Evolutionary conservation across 2,797 vertebrate species (phyloP).

Genomic region (Manis crassicaudata): DNA sequence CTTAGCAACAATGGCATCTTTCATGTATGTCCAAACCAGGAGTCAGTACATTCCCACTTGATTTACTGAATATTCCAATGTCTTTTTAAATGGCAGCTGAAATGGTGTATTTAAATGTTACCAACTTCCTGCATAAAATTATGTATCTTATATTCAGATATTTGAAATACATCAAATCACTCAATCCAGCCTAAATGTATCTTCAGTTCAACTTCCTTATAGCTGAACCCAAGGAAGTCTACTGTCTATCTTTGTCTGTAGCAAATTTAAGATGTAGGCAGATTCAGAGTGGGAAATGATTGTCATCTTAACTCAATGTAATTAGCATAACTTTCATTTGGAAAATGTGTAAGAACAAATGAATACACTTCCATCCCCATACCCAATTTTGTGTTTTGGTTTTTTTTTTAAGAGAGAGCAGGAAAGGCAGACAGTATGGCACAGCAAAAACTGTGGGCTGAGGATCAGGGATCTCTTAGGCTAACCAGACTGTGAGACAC

Average conservation of each 20-base stretch:
- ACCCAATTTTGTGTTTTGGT: not conserved
- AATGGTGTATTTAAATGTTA: not conserved
- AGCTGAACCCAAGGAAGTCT: not conserved
- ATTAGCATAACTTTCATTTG: not conserved
- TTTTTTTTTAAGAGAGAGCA: not conserved
- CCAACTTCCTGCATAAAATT: not conserved
- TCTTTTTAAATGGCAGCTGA: slow-evolving; percentile 6
- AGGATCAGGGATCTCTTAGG: not conserved
- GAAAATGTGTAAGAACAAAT: not conserved
- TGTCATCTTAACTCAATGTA: not conserved
- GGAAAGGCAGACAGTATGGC: not conserved
- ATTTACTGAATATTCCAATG: not conserved
- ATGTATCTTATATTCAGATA: not conserved
- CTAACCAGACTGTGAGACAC: not conserved
- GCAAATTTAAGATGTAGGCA: not conserved
- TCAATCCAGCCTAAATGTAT: not conserved
- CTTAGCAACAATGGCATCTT: not conserved
- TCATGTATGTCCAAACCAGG: not conserved
- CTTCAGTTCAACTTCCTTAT: not conserved
- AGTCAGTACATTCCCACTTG: not conserved
- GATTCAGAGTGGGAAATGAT: not conserved
- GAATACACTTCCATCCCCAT: not conserved
- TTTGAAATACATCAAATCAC: not conserved
- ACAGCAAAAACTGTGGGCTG: not conserved
- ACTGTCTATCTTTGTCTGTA: not conserved